phyloP scores from a whole-genome alignment of 2,888 invertebrate species.

The Hecatera dysodea region DNA sequence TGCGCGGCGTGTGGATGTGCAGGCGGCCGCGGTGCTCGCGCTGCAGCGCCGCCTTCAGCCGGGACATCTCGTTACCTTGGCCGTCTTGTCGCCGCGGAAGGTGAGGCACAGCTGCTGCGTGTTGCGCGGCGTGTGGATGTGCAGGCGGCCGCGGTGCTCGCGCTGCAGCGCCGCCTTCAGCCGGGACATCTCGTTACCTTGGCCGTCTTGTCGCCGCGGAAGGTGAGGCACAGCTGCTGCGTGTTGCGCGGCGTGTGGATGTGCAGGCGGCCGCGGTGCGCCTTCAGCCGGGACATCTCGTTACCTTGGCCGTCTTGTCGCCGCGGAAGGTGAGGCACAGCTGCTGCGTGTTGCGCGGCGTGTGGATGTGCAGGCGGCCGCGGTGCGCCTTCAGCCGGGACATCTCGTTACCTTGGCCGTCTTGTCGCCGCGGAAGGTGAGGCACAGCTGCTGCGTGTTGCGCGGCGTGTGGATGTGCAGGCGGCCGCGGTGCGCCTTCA shows the following conservation, averaged over 20 bases:
- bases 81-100: not conserved
- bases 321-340: no score
- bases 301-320: no score
- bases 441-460: not conserved
- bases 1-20: slow-evolving; percentile 23
- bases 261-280: not conserved
- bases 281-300: not conserved
- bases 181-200: not conserved
- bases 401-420: not conserved
- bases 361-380: no score
- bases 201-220: not conserved
- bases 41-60: no score
- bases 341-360: no score
- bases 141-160: not conserved
- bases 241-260: not conserved
- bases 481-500: not conserved
- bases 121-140: not conserved
- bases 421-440: not conserved
- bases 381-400: no score
- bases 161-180: no score
- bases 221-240: not conserved
- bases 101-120: slow-evolving; percentile 83
- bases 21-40: slow-evolving; percentile 93
- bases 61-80: slow-evolving; percentile 83
- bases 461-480: not conserved